Conservation (phyloP, 2,888 invertebrate genomes). For the Branchipolynoe longqiensis region DNA sequence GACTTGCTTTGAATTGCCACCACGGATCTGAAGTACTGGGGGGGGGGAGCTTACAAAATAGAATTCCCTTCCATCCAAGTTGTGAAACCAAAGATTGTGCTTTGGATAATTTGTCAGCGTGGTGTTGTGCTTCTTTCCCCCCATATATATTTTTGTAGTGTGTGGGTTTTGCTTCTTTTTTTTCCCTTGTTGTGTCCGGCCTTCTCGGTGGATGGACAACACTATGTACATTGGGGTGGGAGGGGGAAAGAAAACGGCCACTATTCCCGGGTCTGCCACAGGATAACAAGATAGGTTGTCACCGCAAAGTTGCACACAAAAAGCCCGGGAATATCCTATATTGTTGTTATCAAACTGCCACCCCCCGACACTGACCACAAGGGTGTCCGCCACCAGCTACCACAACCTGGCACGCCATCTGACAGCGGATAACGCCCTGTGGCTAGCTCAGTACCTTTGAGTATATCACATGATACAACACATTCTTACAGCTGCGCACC, state of each 20-base stretch:
- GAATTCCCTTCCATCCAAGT: neutral
- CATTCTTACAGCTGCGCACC: constrained; percentile 38
- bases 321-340: too few species aligned
- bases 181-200: neutral
- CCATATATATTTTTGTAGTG: neutral
- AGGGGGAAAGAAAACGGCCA: neutral
- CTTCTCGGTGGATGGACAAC: neutral
- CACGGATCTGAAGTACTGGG: constrained; percentile 2
- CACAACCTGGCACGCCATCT: neutral
- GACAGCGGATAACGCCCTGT: neutral
- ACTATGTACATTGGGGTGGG: constrained; percentile 31
- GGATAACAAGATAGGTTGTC: neutral
- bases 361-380: neutral
- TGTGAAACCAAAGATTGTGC: neutral
- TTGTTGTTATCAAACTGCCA: constrained; percentile 18
- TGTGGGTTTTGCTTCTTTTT: neutral
- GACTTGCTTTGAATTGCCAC: neutral
- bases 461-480: constrained; percentile 52
- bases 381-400: neutral
- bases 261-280: neutral
- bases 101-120: too few species aligned
- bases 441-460: neutral
- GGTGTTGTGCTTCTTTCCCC: too few species aligned
- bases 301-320: too few species aligned
- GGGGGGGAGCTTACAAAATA: neutral